A percentile compares a stretch with the other conserved stretches of the same genome.
Conservation (phyloP, 2,797 vertebrate species). For the Babyrousa celebensis region DNA sequence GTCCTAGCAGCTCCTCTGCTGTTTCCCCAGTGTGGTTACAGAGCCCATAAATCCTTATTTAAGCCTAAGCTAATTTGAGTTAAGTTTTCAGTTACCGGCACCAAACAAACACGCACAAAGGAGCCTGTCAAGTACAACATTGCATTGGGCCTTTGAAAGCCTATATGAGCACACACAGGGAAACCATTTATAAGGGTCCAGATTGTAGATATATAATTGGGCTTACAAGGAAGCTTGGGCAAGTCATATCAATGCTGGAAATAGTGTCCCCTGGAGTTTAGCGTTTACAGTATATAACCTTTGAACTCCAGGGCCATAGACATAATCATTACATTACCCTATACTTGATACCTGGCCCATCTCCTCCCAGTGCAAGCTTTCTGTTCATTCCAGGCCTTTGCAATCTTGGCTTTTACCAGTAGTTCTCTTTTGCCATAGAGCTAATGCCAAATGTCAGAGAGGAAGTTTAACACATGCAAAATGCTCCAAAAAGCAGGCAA, state of each 20-base stretch:
- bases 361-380: neutral
- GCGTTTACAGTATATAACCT: neutral
- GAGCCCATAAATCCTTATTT: neutral
- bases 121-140: neutral
- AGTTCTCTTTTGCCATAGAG: neutral
- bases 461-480: neutral
- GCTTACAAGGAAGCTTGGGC: neutral
- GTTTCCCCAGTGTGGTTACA: neutral
- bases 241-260: neutral
- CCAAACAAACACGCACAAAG: neutral
- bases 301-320: neutral
- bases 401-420: neutral
- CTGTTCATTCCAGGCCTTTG: neutral
- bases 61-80: neutral
- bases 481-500: conserved; percentile 7
- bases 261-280: neutral
- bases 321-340: neutral
- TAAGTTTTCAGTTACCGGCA: neutral
- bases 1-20: neutral
- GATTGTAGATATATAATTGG: neutral
- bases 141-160: neutral
- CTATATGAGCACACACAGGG: neutral
- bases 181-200: neutral
- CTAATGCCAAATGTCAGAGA: conserved; percentile 24
- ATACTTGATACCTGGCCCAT: neutral